Conservation (phyloP, 2,113 vertebrate species). For the Mesocricetus auratus region DNA sequence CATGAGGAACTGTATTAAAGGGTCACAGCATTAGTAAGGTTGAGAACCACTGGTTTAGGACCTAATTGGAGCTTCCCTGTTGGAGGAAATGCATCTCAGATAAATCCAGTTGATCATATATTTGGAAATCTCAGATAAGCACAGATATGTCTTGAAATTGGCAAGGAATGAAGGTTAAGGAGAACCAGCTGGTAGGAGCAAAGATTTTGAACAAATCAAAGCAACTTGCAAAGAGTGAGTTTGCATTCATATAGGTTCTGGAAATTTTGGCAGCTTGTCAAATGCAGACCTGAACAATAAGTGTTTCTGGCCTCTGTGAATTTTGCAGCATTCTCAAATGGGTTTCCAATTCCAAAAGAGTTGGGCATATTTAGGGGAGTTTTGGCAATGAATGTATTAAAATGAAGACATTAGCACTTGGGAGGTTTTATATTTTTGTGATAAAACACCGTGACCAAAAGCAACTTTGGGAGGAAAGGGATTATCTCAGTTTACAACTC, state of each 20-base stretch:
- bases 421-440: background rate
- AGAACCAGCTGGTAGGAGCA: background rate
- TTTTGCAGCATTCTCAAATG: conserved; percentile 35
- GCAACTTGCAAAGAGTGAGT: background rate
- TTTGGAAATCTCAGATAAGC: conserved; percentile 22
- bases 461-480: background rate
- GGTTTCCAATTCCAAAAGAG: conserved; percentile 19
- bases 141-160: background rate
- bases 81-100: background rate
- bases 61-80: background rate
- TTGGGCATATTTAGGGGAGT: background rate
- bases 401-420: background rate
- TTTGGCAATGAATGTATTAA: background rate
- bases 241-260: background rate
- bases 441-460: background rate
- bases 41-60: background rate
- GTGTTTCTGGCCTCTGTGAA: background rate
- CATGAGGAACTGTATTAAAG: background rate
- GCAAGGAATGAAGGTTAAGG: background rate
- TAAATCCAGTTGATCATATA: background rate
- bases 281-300: background rate
- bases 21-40: background rate
- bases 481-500: background rate
- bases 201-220: conserved; percentile 1
- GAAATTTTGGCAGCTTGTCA: background rate